Base-by-base conservation (phyloP, 2,113 vertebrate genomes). In the Origma solitaria region DNA sequence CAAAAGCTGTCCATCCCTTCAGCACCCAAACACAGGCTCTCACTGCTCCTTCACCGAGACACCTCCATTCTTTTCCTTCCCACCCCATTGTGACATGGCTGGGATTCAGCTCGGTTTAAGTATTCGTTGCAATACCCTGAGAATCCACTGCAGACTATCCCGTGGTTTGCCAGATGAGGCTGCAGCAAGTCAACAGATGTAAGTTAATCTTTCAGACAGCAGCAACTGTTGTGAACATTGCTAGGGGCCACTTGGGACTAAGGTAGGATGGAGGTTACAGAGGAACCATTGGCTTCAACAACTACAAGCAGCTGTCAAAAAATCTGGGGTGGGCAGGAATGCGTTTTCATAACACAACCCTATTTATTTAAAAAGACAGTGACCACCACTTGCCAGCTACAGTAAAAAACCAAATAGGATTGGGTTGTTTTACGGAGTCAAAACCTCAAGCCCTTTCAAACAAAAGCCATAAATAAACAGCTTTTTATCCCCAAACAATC, bases 111-210 rank as follows among this genome's bases (percentile, higher is more conserved):
- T 91, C 69, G 2, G 2, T 33, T 60, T 27, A 40, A 60, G 25
- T 11, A 25, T n/a, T 45, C 56, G 50, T 31, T 84, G 70, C 40
- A 80, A 31, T 2, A 80, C 50, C 45, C 77, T 70, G 20, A 49
- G 49, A 80, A 82, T 28, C 31, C 77, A 61, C 33, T 11, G 9
- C 18, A 33, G 61, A 25, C 64, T 24, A 28, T 13, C 5, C 72
- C 0, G 0, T 27, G 8, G 14, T 38, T 68, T 81, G 60, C 58
- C 70, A 92, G 31, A 44, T 9, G 77, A 78, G 51, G 73, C 80
- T 95, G 80, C 82, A 75, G 69, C 68, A 84, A 82, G 21, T 68
- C 90, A 93, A 28, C n/a, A 92, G 54, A 94, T 57, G 31, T 45
- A 79, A 70, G 68, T 35, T 70, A 61, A 86, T 81, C 80, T 58